These are phyloP conservation scores for Clarias macrocephalus DNA, from an alignment of 2,113 vertebrate species.

Conservation along the genomic window DNA sequence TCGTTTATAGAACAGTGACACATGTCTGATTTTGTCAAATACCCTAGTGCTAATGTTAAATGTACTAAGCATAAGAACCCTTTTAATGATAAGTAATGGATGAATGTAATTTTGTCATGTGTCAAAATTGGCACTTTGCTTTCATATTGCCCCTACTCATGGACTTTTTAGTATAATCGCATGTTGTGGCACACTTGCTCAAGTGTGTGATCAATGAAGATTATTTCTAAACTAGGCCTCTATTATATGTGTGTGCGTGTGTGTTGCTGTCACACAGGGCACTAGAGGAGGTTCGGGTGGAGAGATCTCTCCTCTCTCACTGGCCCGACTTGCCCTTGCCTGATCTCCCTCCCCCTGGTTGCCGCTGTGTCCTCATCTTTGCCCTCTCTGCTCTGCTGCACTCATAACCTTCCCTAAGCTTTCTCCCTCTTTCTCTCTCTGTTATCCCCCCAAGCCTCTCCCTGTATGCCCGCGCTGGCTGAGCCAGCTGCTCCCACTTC, in stretches of 20 bases:
- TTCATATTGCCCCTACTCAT: not conserved
- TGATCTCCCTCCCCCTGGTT: conserved; percentile 73
- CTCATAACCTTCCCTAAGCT: conserved; percentile 71
- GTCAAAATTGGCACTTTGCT: conserved; percentile 6
- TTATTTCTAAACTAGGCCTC: conserved; percentile 57
- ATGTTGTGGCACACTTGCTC: conserved; percentile 27
- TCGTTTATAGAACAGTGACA: not conserved
- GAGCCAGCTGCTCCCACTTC: conserved; percentile 99
- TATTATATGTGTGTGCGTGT: conserved; percentile 41
- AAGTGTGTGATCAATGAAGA: conserved; percentile 44
- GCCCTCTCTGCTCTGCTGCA: conserved; percentile 95
- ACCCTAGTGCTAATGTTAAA: not conserved
- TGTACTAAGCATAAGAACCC: not conserved
- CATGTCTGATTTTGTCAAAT: not conserved
- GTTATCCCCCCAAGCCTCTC: conserved; percentile 79
- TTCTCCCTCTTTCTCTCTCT: conserved; percentile 65
- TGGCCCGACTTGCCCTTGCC: conserved; percentile 75
- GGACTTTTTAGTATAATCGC: conserved; percentile 30
- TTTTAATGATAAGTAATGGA: not conserved
- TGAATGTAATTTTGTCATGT: not conserved
- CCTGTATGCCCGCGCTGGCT: conserved; percentile 91
- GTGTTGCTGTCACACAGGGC: conserved; percentile 14
- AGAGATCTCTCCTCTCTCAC: conserved; percentile 61
- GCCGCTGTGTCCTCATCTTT: conserved; percentile 93
- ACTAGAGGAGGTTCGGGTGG: not conserved